Percentiles rank a stretch among this genome's conserved stretches.
phyloP scores from a whole-genome alignment of 2,113 vertebrate genomes.

The Tachysurus vachellii region DNA sequence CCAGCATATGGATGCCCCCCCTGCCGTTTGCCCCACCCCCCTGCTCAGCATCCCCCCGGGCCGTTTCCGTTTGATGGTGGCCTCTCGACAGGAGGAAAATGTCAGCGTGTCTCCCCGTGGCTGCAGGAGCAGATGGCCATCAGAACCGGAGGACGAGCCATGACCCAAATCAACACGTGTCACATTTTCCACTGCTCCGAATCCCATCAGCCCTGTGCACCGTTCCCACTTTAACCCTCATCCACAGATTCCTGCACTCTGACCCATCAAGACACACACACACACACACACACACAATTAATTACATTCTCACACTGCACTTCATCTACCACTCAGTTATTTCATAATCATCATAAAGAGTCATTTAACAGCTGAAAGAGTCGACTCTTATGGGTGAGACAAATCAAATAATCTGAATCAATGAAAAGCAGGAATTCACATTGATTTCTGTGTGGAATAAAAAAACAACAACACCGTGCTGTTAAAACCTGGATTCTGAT shows the following conservation, averaged over 20 bases:
- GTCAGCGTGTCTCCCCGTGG: conserved; percentile 16
- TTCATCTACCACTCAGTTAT: neutral
- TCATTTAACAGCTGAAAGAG: neutral
- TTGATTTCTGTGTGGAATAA: no score
- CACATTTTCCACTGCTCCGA: neutral
- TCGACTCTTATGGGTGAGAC: neutral
- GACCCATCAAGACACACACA: neutral
- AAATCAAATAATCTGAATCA: neutral
- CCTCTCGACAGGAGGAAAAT: conserved; percentile 34
- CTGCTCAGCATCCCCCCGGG: neutral
- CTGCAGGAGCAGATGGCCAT: conserved; percentile 34
- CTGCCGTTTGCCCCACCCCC: neutral
- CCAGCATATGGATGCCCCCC: conserved; percentile 29
- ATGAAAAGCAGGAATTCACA: neutral
- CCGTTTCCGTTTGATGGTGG: conserved; percentile 27
- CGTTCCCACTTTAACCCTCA: neutral
- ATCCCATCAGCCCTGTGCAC: neutral
- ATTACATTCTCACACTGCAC: neutral
- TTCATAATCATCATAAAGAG: neutral
- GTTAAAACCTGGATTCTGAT: no score
- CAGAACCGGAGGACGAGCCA: conserved; percentile 30
- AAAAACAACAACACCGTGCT: no score
- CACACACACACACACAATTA: neutral
- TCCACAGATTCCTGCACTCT: neutral
- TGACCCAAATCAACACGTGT: conserved; percentile 35